Evolutionary conservation across 2,888 invertebrate species (phyloP), one percentile per base, ranked within the genome.

Genomic region (Andrena camellia): DNA sequence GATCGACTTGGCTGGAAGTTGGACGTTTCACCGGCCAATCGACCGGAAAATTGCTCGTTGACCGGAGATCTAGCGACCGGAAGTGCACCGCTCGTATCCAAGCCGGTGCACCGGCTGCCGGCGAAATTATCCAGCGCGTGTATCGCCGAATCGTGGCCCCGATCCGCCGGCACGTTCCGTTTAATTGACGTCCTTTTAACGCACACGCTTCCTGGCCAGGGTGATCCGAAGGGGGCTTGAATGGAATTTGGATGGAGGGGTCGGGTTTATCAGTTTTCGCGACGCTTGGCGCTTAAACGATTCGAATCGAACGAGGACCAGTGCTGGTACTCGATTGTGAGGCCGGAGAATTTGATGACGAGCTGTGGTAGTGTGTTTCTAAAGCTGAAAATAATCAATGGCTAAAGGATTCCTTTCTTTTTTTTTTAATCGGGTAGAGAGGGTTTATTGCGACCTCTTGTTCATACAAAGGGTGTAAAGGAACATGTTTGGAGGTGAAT

Each of bases 21-120:
- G 70, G 85, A 88, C 83, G 85, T 88, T 88, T 86, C 86, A 62
- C 33, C 64, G 83, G 77, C 77, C 88, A 88, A 88, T 88, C 88
- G 88, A 77, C 84, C 86, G 84, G 88, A 88, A 88, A 88, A 88
- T 88, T 88, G 88, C 84, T 85, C 88, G 88, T 84, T 88, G 88
- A 86, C 88, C 86, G 82, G 75, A 64, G 83, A 81, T 73, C 85
- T 75, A 64, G 74, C 78, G 70, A 81, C 71, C 86, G 88, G 88
- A 88, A 88, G 85, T 81, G 66, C 79, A 68, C 66, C 70, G 67
- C 77, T 71, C 76, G 70, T 74, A 42, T 59, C 33, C 35, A 59
- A 50, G 63, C 48, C 83, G 83, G 67, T 77, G 83, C 76, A 63
- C 80, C 54, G 83, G 76, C 73, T 72, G 74, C 76, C 75, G 78